Conservation (phyloP, 2,113 vertebrate species). For the Chaetorhynchus papuensis region DNA sequence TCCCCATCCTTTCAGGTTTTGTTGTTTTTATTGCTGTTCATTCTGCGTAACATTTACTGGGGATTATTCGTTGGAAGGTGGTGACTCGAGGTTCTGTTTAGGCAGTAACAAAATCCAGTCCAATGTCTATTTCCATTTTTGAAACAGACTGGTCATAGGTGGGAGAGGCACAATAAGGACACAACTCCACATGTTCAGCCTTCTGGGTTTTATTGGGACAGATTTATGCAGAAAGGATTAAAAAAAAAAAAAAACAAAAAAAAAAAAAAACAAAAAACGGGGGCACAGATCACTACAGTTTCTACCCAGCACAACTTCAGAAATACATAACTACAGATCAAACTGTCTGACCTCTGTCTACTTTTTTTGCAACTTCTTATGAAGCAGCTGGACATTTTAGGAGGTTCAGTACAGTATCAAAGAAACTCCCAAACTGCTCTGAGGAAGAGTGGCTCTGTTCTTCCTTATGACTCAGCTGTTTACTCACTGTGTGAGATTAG, state of each 20-base stretch:
- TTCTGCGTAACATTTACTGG: background rate
- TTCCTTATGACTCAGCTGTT: background rate
- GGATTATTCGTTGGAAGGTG: background rate
- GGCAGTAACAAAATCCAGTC: background rate
- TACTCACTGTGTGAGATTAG: background rate
- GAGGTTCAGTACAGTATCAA: background rate
- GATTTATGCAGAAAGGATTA: background rate
- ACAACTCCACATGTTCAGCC: fast-evolving
- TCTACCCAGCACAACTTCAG: background rate
- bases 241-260: background rate
- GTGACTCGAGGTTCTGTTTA: background rate
- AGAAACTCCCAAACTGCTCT: background rate
- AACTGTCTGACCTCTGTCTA: background rate
- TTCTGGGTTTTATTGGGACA: background rate
- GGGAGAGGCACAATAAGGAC: background rate
- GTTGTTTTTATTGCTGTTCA: constrained; percentile 20
- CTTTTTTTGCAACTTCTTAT: background rate
- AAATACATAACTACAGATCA: background rate
- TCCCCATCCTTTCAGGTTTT: constrained; percentile 8
- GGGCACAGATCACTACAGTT: background rate
- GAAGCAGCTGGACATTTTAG: background rate
- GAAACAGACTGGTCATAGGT: background rate
- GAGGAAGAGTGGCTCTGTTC: background rate
- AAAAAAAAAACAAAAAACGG: background rate
- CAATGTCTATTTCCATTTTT: background rate